Evolutionary conservation across 2,113 vertebrate genomes (phyloP), one percentile per base, ranked within the genome.

Genomic region (Fregetta grallaria): DNA sequence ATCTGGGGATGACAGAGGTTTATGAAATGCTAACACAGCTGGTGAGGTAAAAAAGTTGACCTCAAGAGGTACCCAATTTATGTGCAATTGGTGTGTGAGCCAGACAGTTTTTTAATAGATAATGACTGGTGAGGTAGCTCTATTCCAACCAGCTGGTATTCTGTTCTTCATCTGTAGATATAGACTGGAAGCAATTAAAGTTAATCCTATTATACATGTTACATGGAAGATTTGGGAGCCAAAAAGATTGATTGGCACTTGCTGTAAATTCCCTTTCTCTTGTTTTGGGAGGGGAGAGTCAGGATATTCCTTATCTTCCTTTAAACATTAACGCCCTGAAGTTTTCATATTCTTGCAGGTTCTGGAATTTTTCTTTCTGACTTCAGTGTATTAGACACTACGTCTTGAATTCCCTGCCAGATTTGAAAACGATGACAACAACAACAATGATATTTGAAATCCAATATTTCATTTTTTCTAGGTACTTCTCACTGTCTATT

Each of bases 171-270:
- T 91, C 88, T 94, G 68, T 86, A 94, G 92, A 70, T 87, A 91
- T 6, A 88, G 47, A 29, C 56, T 87, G 83, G 63, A 95, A 96
- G 74, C 86, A 96, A 92, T 97, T 97, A 89, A 83, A 92, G 53
- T 76, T 94, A 94, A 95, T 96, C 89, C 59, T 95, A 40, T 94
- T 92, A 86, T 45, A 74, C 36, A 86, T 89, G 59, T 44, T 91
- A 90, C 74, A 55, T 61, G 71, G 88, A 94, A 92, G 90, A 86
- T 77, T 30, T 77, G 52, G 76, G 84, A 92, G 53, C 56, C 65
- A 71, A 83, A 85, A 86, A 77, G 19, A 87, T 78, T 95, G 21
- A 49, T 66, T 91, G 79, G 53, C 49, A 71, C 42, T 88, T 80
- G 44, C 26, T 88, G 52, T 58, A 82, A 73, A 61, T 81, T 67